Conservation (phyloP, 1,140 invertebrate species). For the Eriosoma lanigerum region DNA sequence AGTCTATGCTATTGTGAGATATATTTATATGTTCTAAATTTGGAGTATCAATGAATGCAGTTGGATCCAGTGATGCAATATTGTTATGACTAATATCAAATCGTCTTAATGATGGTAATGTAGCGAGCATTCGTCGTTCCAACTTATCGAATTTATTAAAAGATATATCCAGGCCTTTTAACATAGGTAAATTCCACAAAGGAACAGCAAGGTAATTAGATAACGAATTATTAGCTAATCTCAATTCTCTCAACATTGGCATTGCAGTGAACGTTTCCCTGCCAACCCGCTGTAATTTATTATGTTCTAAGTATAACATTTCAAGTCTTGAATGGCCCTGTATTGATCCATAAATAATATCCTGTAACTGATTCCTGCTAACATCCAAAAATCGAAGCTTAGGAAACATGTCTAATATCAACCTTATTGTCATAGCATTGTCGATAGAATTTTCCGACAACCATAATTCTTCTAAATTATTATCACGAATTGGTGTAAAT, state of each 20-base stretch:
- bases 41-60: conserved; percentile 70
- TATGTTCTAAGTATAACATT: conserved; percentile 77
- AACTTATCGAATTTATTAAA: conserved; percentile 73
- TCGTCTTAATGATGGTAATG: conserved; percentile 72
- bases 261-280: conserved; percentile 75
- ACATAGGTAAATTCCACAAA: conserved; percentile 77
- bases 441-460: conserved; percentile 74
- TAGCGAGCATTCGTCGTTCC: conserved; percentile 70
- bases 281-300: conserved; percentile 72
- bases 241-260: conserved; percentile 77
- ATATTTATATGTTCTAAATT: conserved; percentile 67
- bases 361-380: conserved; percentile 61
- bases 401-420: conserved; percentile 74
- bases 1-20: conserved; percentile 55
- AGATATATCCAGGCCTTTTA: conserved; percentile 79
- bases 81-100: conserved; percentile 80
- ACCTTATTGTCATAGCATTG: conserved; percentile 70
- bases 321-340: conserved; percentile 77
- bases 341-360: conserved; percentile 73
- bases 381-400: conserved; percentile 61
- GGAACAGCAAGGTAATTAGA: conserved; percentile 65
- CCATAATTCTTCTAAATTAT: conserved; percentile 74
- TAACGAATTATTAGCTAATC: conserved; percentile 77
- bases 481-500: conserved; percentile 66
- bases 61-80: conserved; percentile 69